Evolutionary conservation across 2,797 vertebrate genomes (phyloP).

Genomic region (Acanthurus leucopareius): DNA sequence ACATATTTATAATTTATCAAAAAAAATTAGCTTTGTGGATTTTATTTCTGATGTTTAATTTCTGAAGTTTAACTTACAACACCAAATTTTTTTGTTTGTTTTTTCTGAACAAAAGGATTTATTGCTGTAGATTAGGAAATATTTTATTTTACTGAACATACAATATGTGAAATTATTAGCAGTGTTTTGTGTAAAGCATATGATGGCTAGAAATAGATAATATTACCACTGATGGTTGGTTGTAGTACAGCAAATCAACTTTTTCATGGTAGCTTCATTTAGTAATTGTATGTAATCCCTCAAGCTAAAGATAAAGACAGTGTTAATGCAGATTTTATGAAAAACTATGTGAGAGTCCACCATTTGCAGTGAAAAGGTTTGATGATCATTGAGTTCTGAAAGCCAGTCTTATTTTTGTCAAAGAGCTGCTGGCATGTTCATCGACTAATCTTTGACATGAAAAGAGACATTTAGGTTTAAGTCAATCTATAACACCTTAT

Average conservation of each 20-base stretch:
- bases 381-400: neutral
- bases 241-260: neutral
- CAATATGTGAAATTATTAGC: neutral
- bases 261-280: too few relatives aligned
- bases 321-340: conserved; percentile 13
- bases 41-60: too few relatives aligned
- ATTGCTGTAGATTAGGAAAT: neutral
- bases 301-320: neutral
- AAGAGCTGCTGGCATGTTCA: neutral
- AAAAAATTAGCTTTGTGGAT: too few relatives aligned
- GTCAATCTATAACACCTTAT: neutral
- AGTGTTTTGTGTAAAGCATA: neutral
- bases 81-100: neutral
- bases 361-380: conserved; percentile 35
- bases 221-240: too few relatives aligned
- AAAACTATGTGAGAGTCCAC: neutral
- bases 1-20: too few relatives aligned
- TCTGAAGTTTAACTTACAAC: neutral
- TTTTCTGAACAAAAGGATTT: neutral
- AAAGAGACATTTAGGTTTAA: neutral
- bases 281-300: neutral
- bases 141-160: neutral
- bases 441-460: conserved; percentile 24
- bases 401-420: neutral
- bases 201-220: neutral